Base-by-base conservation (phyloP, 2,888 invertebrate genomes). In the Eulithis prunata region DNA sequence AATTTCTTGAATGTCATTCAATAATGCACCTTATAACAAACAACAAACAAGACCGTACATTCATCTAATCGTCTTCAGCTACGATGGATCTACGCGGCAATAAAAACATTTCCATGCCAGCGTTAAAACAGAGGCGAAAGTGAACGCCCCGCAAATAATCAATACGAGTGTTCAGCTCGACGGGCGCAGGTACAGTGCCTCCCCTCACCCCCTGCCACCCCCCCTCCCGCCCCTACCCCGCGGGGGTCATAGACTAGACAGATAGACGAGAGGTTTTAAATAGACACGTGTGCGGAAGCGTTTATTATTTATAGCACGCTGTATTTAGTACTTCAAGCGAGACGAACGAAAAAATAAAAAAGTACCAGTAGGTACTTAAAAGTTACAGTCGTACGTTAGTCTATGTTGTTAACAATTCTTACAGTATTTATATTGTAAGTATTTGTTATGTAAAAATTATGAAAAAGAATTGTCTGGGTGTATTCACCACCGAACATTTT, bases 81-180 rank as follows among this genome's bases (percentile, higher is more conserved):
- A 79, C 49, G 79, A 78, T 75, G 78, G 81, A 79, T 82, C 80
- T 82, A 86, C 86, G 82, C 82, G 83, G 86, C 87, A 89, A 90
- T 91, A 91, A 91, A 92, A 92, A 89, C 90, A 89, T 90, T 91
- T 81, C 90, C 89, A 90, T 87, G 89, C 85, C 80, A 82, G 83
- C 88, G 90, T 91, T 92, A 91, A 91, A 92, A 91, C 91, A 90
- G 87, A 88, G 90, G 90, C 87, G 91, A 91, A 92, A 91, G 91
- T 91, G 91, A 91, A 89, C 90, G 88, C 79, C 83, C 83, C 47
- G 28, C 67, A 79, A 79, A 82, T 82, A 83, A 83, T 83, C 82
- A 81, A 83, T 83, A 83, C 80, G 74, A 72, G 76, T 78, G 79
- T 70, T 69, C 66, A 78, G 76, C 76, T 73, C 81, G 79, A 78